These are phyloP conservation scores for Balaenoptera acutorostrata DNA, from an alignment of 2,113 vertebrate genomes.

Conservation along the genomic window DNA sequence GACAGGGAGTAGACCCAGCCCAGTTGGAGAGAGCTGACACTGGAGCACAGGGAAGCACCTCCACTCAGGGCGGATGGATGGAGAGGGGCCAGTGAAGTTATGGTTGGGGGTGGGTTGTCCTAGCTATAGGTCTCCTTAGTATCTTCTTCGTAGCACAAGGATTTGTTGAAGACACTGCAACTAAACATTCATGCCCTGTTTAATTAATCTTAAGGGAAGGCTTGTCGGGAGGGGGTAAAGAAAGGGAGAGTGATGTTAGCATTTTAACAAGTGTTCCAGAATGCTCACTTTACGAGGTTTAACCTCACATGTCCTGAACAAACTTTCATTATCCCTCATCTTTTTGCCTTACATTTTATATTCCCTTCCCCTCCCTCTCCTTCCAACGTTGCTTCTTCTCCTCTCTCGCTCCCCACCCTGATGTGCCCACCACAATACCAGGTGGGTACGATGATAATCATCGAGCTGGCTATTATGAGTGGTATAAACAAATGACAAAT, in stretches of 20 bases:
- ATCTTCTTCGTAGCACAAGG: neutral
- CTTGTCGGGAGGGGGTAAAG: neutral
- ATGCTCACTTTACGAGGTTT: neutral
- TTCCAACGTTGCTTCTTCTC: neutral
- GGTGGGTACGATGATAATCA: conserved; percentile 73
- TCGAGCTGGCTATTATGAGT: conserved; percentile 80
- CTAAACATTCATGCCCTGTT: neutral
- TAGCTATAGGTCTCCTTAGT: neutral
- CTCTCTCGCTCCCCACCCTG: neutral
- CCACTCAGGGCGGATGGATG: accelerated
- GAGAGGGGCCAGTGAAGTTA: neutral
- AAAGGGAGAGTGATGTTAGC: neutral
- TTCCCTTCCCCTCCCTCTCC: neutral
- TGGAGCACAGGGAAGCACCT: accelerated
- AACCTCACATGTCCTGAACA: neutral
- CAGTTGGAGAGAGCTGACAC: neutral
- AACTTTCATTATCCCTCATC: conserved; percentile 2
- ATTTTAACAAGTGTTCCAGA: neutral
- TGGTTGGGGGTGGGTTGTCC: neutral
- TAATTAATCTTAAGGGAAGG: neutral
- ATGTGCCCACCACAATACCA: neutral
- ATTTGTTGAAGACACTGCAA: neutral
- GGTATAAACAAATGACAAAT: conserved; percentile 90
- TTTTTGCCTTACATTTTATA: neutral
- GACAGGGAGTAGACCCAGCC: neutral